A percentile compares a stretch with the other conserved stretches of the same genome.
These are phyloP conservation scores for Rhizoglyphus robini DNA, from an alignment of 1,140 invertebrate species.

Conservation along the genomic window DNA sequence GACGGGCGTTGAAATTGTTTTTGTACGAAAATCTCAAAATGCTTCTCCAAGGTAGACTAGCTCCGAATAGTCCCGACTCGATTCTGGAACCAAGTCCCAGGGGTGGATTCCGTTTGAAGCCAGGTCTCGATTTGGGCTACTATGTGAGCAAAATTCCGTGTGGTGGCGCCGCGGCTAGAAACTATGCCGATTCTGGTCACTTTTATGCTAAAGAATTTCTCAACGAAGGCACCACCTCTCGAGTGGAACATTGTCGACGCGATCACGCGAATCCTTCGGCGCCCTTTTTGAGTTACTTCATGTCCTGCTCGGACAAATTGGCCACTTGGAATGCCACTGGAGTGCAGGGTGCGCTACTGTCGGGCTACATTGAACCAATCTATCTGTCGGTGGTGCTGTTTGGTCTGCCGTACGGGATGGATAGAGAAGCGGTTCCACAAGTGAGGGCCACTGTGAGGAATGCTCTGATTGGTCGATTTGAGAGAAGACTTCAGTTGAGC, in stretches of 20 bases:
- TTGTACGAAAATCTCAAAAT: too few relatives aligned
- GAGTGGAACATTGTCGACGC: conserved; percentile 29
- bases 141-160: conserved; percentile 96
- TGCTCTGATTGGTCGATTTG: too few relatives aligned
- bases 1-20: too few relatives aligned
- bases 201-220: conserved; percentile 39
- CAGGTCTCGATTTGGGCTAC: conserved; percentile 54
- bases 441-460: too few relatives aligned
- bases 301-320: conserved; percentile 43
- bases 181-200: conserved; percentile 8
- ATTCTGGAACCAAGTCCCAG: conserved; percentile 44
- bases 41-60: too few relatives aligned
- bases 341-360: conserved; percentile 38
- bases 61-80: conserved; percentile 36
- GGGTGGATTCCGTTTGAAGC: conserved; percentile 25
- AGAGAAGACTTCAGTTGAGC: too few relatives aligned
- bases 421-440: too few relatives aligned
- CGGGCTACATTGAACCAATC: conserved; percentile 35
- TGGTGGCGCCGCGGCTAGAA: conserved; percentile 48
- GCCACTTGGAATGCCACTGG: conserved; percentile 39
- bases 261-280: conserved; percentile 30
- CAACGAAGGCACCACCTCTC: conserved; percentile 70
- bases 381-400: too few relatives aligned
- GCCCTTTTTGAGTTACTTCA: conserved; percentile 29
- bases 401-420: too few relatives aligned